Conservation (phyloP, 2,797 vertebrate genomes). For the Nannoperca australis region DNA sequence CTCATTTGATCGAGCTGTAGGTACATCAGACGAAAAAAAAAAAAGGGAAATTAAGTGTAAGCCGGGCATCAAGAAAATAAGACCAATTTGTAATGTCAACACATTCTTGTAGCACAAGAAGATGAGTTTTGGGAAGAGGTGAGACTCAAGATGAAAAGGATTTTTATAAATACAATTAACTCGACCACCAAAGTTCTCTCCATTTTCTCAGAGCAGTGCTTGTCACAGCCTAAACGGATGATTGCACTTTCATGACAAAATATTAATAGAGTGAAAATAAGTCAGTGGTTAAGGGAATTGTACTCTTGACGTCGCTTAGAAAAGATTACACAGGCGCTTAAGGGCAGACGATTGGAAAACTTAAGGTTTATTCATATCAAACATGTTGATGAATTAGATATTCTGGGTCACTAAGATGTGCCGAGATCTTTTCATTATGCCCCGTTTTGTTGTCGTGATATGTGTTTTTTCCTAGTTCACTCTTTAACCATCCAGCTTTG, state of each 20-base stretch:
- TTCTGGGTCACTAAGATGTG: constrained; percentile 37
- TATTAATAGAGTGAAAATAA: constrained; percentile 74
- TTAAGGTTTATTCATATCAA: constrained; percentile 53
- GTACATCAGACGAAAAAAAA: background rate
- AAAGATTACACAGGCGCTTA: constrained; percentile 57
- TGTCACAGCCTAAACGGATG: constrained; percentile 63
- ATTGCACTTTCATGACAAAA: constrained; percentile 70
- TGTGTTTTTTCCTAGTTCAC: constrained; percentile 31
- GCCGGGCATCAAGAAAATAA: constrained; percentile 22
- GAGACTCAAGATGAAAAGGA: constrained; percentile 63
- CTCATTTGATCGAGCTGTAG: constrained; percentile 4
- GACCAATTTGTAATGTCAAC: constrained; percentile 53
- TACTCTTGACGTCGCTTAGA: constrained; percentile 42
- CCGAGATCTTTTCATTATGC: constrained; percentile 1
- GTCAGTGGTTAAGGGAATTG: constrained; percentile 71
- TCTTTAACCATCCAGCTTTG: constrained; percentile 8
- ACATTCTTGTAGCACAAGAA: constrained; percentile 19
- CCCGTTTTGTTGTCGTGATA: constrained; percentile 1
- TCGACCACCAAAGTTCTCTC: constrained; percentile 38
- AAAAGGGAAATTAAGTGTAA: constrained; percentile 13
- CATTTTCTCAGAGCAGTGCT: constrained; percentile 55
- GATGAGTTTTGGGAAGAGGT: constrained; percentile 58
- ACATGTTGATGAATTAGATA: constrained; percentile 44
- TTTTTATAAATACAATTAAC: constrained; percentile 73
- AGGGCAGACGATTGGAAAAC: constrained; percentile 50